phyloP scores from a whole-genome alignment of 2,888 invertebrate species.

The Oasisia sp. region DNA sequence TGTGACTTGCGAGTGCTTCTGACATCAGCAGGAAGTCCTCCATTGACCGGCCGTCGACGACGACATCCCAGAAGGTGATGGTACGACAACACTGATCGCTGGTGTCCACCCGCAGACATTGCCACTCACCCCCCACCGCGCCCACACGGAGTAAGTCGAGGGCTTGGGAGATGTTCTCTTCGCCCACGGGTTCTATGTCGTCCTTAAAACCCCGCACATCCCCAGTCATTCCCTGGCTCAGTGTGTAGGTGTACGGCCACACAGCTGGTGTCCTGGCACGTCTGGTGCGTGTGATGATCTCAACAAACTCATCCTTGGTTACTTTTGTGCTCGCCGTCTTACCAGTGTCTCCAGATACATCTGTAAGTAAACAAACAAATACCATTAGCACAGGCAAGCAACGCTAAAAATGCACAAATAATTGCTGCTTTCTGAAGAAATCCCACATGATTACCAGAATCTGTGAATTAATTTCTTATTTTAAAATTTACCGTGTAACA shows the following conservation, averaged over 20 bases:
- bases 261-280: neutral
- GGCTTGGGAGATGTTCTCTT: neutral
- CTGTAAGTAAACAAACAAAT: neutral
- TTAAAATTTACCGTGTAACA: neutral
- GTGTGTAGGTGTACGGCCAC: neutral
- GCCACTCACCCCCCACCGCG: neutral
- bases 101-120: neutral
- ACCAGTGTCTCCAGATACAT: neutral
- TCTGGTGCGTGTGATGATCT: neutral
- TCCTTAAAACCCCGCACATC: neutral
- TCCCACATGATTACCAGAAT: neutral
- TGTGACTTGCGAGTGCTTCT: neutral
- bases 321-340: neutral
- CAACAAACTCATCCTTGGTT: neutral
- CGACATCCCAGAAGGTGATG: neutral
- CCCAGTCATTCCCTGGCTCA: neutral
- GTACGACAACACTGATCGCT: neutral
- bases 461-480: neutral
- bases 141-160: neutral
- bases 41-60: neutral
- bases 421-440: neutral
- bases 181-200: neutral
- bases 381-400: neutral
- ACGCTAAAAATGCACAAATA: neutral
- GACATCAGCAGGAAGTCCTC: neutral